Base-by-base conservation (phyloP, 2,797 vertebrate species). In the Catharus ustulatus region DNA sequence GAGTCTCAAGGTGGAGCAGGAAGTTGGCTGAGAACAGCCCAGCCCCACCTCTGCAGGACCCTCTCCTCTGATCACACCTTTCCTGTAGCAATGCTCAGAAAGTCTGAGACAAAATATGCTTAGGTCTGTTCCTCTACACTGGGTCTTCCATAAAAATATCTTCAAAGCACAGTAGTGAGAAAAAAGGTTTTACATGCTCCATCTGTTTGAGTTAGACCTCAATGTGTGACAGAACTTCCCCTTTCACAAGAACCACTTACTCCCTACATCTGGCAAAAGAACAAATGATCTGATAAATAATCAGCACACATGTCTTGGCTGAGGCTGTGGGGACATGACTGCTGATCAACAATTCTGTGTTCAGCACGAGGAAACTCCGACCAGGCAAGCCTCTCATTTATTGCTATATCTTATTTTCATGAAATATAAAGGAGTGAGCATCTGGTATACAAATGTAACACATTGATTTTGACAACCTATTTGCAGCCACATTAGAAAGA, bases 391-490 rank as follows among this genome's bases (percentile, higher is more conserved):
- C 32, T 76, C n/a, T 62, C 21, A 34, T 45, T 89, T 90, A 49
- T 59, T 48, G 16, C 8, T 79, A 12, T 18, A 59, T 15, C 10
- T 71, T 52, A 27, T 58, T 69, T 82, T 55, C 23, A 43, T 42
- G 11, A 69, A 76, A 87, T 69, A 42, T 79, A 83, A 87, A 23
- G 5, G 20, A 61, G 20, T 2, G 2, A 5, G 6, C 4, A 87
- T n/a, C 29, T 69, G 15, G 32, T 69, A 34, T 59, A 55, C 11
- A 71, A 76, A 67, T 27, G 16, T 26, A 76, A 66, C 63, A 10
- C 38, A 36, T 79, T 82, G 48, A 76, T 87, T 91, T 91, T 93
- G 27, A 45, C 78, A 83, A 51, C 40, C 6, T 87, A 55, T 89
- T 94, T 92, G 52, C 43, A 84, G 24, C 13, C 30, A 73, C 30